Evolutionary conservation across 2,888 invertebrate genomes (phyloP), one percentile per base, ranked within the genome.

Genomic region (Stenodema calcarata): DNA sequence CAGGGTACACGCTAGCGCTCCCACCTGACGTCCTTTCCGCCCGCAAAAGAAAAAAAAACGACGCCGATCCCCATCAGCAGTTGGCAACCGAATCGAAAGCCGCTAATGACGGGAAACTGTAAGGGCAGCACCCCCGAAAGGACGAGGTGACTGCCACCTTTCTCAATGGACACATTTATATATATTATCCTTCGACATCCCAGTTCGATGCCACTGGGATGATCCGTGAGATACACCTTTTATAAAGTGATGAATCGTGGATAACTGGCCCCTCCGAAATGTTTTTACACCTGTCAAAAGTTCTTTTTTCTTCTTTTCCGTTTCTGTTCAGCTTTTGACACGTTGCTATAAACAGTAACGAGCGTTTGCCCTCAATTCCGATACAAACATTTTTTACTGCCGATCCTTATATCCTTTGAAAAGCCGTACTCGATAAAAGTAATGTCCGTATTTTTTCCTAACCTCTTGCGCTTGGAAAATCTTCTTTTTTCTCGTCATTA

Each of bases 221-320:
- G 62, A 62, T 62, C 62, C 62, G 62, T 62, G 62, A 62, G 62
- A 62, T 62, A 23, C 62, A 18, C 18, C 62, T 62, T 23, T 23
- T 12, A 23, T 62, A 18, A 27, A 23, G 23, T 35, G 62, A 62
- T 62, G 27, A 62, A 18, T 62, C 27, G 70, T 54, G 27, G 70
- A 30, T 70, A 70, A 70, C 70, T 70, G 70, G 70, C 70, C 70
- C 27, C 70, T 27, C 18, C 35, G 73, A 62, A 18, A 62, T 62
- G 62, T 62, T 62, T 80, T 80, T 80, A 80, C 54, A 80, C 80
- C 80, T 80, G 80, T 80, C 80, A 80, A 50, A 47, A 16, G 12
- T 50, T 28, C 50, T 79, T 23, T 79, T 47, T 42, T 47, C 50
- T 50, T 23, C 28, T 50, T 80, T 23, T 62, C 18, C 62, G 9